These are phyloP conservation scores for Arctopsyche grandis DNA, from an alignment of 1,140 invertebrate genomes.

Conservation along the genomic window DNA sequence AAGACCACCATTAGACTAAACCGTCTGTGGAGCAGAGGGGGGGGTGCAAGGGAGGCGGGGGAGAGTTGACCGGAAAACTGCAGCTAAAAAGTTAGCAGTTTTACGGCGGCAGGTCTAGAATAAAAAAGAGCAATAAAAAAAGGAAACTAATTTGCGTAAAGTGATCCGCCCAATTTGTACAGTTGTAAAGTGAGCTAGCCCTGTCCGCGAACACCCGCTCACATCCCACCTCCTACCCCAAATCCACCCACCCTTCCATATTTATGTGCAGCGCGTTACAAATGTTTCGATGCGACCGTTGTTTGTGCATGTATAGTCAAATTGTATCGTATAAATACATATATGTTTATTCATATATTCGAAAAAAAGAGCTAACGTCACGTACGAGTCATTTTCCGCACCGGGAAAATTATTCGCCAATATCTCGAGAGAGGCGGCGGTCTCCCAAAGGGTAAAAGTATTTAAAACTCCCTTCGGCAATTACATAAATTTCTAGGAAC, in stretches of 20 bases:
- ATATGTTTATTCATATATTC: not conserved
- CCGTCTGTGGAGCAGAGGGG: not conserved
- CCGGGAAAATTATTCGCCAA: not conserved
- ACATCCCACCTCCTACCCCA: not conserved
- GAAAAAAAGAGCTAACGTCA: not conserved
- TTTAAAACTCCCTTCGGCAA: conserved; percentile 42
- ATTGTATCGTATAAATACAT: not conserved
- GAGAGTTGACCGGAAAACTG: not conserved
- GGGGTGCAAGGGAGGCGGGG: too few species aligned
- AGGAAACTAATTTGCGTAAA: conserved; percentile 29
- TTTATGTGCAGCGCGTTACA: not conserved
- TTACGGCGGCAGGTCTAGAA: conserved; percentile 16
- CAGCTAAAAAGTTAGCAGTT: conserved; percentile 22
- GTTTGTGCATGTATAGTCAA: not conserved
- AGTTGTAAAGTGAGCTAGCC: conserved; percentile 22
- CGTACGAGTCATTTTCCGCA: not conserved
- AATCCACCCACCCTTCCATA: not conserved
- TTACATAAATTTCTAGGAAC: conserved; percentile 41
- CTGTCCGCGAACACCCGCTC: not conserved
- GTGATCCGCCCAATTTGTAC: conserved; percentile 30
- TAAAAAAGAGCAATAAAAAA: conserved; percentile 22
- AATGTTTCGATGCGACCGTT: not conserved
- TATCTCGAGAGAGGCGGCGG: not conserved
- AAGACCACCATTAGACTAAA: not conserved
- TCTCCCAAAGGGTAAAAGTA: conserved; percentile 23